Base-by-base conservation (phyloP, 30 jellyfish, hydroid and myxozoan species). In the Haliclystus octoradiatus region DNA sequence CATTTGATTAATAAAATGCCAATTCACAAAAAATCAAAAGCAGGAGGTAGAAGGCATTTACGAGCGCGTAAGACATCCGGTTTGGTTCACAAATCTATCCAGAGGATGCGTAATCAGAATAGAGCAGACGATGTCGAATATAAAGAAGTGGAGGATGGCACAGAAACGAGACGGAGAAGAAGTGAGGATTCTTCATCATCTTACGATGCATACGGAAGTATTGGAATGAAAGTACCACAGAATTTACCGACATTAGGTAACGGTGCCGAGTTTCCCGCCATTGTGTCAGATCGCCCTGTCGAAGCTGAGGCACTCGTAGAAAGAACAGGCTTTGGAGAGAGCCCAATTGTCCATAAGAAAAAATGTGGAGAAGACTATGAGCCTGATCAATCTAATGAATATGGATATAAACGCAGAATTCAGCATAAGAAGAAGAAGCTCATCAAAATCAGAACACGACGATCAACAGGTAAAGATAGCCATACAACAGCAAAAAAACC, bases 191-290 rank as follows among this genome's bases (percentile, higher is more conserved):
- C 79, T 7, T 79, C 82, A 3, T 33, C 70, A 34, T 50, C 88
- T 0, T 82, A 53, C 34, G 94, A 82, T 50, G 94, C 94, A 1
- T 82, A 82, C 27, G 94, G 94, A 13, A 65, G 72, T 57, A 82
- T 82, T 14, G 94, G 94, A 27, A 80, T 73, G 52, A 66, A 65
- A 28, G 47, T 68, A 52, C 81, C 53, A 3, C 92, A 69, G 49
- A 33, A 80, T 9, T 28, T 62, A 4, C 30, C 70, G 74, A 71
- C 35, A 26, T 31, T 76, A 31, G 67, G 60, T 26, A 71, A 64
- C 22, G 80, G 34, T 24, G 67, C 57, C 9, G 9, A 9, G 9
- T 40, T 40, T 5, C 57, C 57, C 9, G 19, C 57, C 9, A 19
- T 40, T 40, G 19, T 40, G 19, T 40, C 57, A 5, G 57, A 40